phyloP scores from a whole-genome alignment of 2,888 invertebrate species.

The Rhimphoctona megacephalus region DNA sequence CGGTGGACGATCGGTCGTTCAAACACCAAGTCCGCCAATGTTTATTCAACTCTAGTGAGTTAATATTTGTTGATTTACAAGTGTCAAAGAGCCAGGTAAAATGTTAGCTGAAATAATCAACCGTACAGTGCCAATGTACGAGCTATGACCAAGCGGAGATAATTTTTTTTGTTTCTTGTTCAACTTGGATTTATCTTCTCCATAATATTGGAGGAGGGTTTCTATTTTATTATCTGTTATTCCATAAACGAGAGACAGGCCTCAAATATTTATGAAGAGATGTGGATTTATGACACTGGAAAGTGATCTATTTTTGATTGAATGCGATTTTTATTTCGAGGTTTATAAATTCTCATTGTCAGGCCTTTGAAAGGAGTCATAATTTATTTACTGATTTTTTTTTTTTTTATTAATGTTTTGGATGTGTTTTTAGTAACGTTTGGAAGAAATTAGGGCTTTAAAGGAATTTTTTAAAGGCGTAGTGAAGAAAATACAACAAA shows the following conservation, averaged over 20 bases:
- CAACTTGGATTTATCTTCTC: slow-evolving; percentile 36
- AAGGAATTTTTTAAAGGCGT: not conserved
- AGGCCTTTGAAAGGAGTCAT: not conserved
- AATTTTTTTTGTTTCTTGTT: slow-evolving; percentile 56
- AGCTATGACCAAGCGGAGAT: slow-evolving; percentile 34
- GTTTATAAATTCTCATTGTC: slow-evolving; percentile 3
- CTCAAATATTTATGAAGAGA: slow-evolving; percentile 59
- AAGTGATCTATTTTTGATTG: slow-evolving; percentile 25
- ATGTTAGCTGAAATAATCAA: slow-evolving; percentile 74
- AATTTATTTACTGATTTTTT: not conserved
- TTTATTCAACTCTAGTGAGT: slow-evolving; percentile 73
- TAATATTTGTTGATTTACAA: slow-evolving; percentile 79
- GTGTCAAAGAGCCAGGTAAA: slow-evolving; percentile 78
- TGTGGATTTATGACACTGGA: slow-evolving; percentile 31
- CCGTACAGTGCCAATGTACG: slow-evolving; percentile 54
- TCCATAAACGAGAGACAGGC: slow-evolving; percentile 12
- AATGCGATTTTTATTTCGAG: not conserved
- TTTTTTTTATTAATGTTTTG: not conserved
- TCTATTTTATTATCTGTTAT: slow-evolving; percentile 24
- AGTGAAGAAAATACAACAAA: not conserved
- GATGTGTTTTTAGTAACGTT: too few relatives aligned
- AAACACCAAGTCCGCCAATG: slow-evolving; percentile 72
- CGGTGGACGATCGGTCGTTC: slow-evolving; percentile 68
- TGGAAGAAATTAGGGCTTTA: not conserved
- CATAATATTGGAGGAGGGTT: slow-evolving; percentile 30